phyloP scores from a whole-genome alignment of 92 coral and sea anemone genomes.

The Parazoanthus swiftii region DNA sequence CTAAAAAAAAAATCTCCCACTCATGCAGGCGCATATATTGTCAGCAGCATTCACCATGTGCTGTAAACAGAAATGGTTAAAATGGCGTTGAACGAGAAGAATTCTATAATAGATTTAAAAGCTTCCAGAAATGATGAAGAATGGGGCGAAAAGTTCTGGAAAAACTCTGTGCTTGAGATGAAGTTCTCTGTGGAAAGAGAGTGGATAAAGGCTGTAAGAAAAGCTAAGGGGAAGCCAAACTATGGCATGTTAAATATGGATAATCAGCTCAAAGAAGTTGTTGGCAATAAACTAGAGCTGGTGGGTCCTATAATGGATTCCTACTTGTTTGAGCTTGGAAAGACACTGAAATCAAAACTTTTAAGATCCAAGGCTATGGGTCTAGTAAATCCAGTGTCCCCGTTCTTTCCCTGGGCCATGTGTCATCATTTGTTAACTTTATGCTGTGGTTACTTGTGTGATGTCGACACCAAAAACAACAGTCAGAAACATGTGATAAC shows the following conservation, averaged over 20 bases:
- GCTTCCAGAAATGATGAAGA: background rate
- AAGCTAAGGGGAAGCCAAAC: constrained; percentile 53
- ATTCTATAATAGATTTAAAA: too few relatives aligned
- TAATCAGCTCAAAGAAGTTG: constrained; percentile 52
- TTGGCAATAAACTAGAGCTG: constrained; percentile 71
- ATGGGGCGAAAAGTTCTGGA: background rate
- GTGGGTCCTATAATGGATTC: constrained; percentile 69
- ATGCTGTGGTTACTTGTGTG: too few relatives aligned
- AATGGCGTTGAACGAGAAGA: too few relatives aligned
- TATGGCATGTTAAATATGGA: constrained; percentile 68
- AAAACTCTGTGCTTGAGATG: background rate
- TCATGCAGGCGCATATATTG: too few relatives aligned
- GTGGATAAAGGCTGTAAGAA: constrained; percentile 60
- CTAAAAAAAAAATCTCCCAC: too few relatives aligned
- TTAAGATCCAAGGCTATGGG: constrained; percentile 62
- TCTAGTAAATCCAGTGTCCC: constrained; percentile 51
- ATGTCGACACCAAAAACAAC: too few relatives aligned
- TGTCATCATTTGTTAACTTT: too few relatives aligned
- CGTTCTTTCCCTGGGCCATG: constrained; percentile 61
- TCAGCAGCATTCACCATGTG: too few relatives aligned
- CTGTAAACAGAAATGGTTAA: too few relatives aligned
- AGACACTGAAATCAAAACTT: constrained; percentile 48
- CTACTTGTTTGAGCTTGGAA: constrained; percentile 62
- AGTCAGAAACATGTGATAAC: too few relatives aligned
- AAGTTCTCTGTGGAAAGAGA: background rate